Evolutionary conservation across 2,888 invertebrate genomes (phyloP), one percentile per base, ranked within the genome.

Genomic region (Nesidiocoris tenuis): DNA sequence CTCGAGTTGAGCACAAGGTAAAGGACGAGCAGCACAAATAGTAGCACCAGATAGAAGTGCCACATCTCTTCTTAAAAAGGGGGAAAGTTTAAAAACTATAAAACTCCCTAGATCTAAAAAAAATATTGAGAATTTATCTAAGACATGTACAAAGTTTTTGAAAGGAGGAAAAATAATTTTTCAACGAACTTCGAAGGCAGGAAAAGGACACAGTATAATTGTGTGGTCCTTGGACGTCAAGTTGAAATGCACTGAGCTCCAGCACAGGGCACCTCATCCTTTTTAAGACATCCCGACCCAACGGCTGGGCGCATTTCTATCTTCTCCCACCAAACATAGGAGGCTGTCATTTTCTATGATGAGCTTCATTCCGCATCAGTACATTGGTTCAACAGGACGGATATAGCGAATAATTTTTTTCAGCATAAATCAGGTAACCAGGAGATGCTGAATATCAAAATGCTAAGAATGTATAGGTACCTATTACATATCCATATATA

Each of bases 1-100:
- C 81, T 81, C 22, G 83, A 82, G 65, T 79, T 79, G 7, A 76
- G 18, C 54, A 78, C 75, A 2, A 79, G 19, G 55, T 77, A 72
- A 23, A 78, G 24, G n/a, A 78, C 59, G 1, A 75, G 55, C 12
- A 79, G 65, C 17, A 75, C 22, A 1, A 56, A 56, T 2, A 76
- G 0, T 9, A 76, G 54, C 16, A 19, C 18, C 55, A 71, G 23
- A 63, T 68, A 65, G 16, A 71, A 25, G 16, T 76, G 71, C 71
- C 63, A 65, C 71, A 76, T 71, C 56, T n/a, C 22, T 65, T 64
- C 23, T 61, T 19, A 12, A 2, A 19, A 2, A 17, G 18, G 1
- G 19, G 17, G 24, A 22, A 22, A 22, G 1, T 22, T 1, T 5
- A 22, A 22, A 63, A 63, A 23, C 1, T 9, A 16, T 5, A 7